Percentiles rank a stretch among this genome's conserved stretches.
These are phyloP conservation scores for Xanthia icteritia DNA, from an alignment of 2,888 invertebrate genomes.

Conservation along the genomic window DNA sequence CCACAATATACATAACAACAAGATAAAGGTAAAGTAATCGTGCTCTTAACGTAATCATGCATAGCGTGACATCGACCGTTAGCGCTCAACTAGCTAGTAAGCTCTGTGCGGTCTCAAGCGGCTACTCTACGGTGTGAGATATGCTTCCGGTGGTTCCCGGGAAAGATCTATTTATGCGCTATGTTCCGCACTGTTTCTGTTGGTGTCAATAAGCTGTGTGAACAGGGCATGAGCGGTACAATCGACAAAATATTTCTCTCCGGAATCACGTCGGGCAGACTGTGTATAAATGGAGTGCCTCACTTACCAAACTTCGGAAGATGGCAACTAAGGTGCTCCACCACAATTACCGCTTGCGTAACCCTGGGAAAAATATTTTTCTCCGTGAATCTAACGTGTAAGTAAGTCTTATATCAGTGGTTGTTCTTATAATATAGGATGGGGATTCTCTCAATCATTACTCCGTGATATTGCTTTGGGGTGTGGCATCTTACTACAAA, in stretches of 20 bases:
- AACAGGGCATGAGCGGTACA: slow-evolving; percentile 88
- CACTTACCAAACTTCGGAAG: slow-evolving; percentile 90
- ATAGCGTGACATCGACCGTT: slow-evolving; percentile 88
- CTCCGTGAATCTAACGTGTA: slow-evolving; percentile 91
- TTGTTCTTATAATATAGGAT: slow-evolving; percentile 82
- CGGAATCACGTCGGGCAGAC: slow-evolving; percentile 90
- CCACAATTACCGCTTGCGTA: slow-evolving; percentile 91
- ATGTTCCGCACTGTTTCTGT: slow-evolving; percentile 88
- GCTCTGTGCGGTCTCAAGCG: slow-evolving; percentile 84
- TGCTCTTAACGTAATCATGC: slow-evolving; percentile 90
- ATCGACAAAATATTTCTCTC: slow-evolving; percentile 91
- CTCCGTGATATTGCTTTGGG: slow-evolving; percentile 81
- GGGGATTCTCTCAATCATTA: slow-evolving; percentile 77
- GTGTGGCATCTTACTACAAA: slow-evolving; percentile 84
- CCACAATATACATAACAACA: slow-evolving; percentile 79
- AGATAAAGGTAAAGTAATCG: slow-evolving; percentile 81
- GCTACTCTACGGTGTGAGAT: slow-evolving; percentile 87
- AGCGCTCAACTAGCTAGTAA: slow-evolving; percentile 84
- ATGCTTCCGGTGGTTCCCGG: slow-evolving; percentile 89
- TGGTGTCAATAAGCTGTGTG: slow-evolving; percentile 85
- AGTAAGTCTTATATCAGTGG: slow-evolving; percentile 87
- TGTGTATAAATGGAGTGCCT: slow-evolving; percentile 90
- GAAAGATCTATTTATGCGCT: slow-evolving; percentile 90
- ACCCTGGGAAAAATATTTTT: slow-evolving; percentile 91
- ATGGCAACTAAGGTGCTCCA: slow-evolving; percentile 91